Percentiles rank a stretch among this genome's conserved stretches.
phyloP scores from a whole-genome alignment of 2,888 invertebrate species.

The Chydorus sphaericus region DNA sequence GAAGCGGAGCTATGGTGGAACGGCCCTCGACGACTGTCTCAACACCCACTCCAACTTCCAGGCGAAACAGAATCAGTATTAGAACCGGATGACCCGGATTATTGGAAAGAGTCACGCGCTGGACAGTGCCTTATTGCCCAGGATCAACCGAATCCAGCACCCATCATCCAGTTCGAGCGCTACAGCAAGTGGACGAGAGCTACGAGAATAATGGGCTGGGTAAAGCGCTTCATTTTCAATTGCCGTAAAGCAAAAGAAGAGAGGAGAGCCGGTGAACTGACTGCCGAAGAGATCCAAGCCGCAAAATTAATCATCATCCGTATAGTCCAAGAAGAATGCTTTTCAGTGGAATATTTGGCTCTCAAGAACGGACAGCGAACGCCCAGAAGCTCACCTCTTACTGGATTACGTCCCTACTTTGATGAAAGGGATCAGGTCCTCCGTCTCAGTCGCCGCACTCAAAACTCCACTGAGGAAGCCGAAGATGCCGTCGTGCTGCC shows the following conservation, averaged over 20 bases:
- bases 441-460: not conserved
- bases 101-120: not conserved
- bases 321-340: slow-evolving; percentile 1
- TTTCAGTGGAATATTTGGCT: not conserved
- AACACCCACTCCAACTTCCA: not conserved
- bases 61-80: too few species aligned
- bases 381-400: not conserved
- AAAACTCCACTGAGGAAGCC: too few species aligned
- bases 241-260: not conserved
- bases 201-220: not conserved
- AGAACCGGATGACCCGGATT: too few species aligned
- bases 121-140: not conserved
- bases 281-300: not conserved
- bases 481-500: not conserved
- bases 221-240: not conserved
- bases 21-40: not conserved
- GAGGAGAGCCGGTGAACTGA: not conserved
- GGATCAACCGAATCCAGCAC: not conserved
- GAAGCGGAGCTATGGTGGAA: not conserved
- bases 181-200: not conserved
- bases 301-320: not conserved
- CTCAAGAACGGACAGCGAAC: not conserved
- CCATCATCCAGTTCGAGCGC: not conserved
- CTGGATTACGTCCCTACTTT: not conserved
- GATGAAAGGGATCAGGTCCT: not conserved